Evolutionary conservation across 2,888 invertebrate genomes (phyloP).

Genomic region (Hirtodrosophila confusa): DNA sequence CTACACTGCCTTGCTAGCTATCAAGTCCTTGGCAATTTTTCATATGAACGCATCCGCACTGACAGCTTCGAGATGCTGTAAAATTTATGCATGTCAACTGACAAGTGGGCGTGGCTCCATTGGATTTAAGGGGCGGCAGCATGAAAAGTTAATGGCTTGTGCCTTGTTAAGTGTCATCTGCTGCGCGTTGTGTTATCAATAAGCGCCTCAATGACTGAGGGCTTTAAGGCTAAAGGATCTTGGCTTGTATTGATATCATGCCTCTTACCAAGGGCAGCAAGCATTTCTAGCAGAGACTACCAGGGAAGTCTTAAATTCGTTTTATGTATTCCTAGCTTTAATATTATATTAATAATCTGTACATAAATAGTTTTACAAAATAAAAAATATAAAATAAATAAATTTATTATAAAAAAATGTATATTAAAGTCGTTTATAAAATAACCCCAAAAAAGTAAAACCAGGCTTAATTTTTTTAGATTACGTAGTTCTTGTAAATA

Average conservation of each 20-base stretch:
- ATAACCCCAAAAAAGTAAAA: no score
- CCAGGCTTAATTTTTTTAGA: no score
- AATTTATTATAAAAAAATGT: no score
- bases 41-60: constrained; percentile 49
- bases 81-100: constrained; percentile 73
- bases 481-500: no score
- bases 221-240: constrained; percentile 14
- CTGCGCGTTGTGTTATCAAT: constrained; percentile 50
- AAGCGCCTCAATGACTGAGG: constrained; percentile 37
- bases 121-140: constrained; percentile 1
- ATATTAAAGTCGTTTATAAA: no score
- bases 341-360: no score
- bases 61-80: constrained; percentile 49
- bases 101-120: constrained; percentile 47
- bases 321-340: no score
- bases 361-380: not conserved
- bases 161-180: constrained; percentile 64
- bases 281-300: not conserved
- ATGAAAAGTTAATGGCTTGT: constrained; percentile 70
- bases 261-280: not conserved
- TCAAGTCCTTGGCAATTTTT: constrained; percentile 58
- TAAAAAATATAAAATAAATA: not conserved
- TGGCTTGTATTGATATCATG: constrained; percentile 3
- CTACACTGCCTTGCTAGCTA: constrained; percentile 7
- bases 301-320: no score